Base-by-base conservation (phyloP, 2,888 invertebrate species). In the Drosophila austrosaltans region DNA sequence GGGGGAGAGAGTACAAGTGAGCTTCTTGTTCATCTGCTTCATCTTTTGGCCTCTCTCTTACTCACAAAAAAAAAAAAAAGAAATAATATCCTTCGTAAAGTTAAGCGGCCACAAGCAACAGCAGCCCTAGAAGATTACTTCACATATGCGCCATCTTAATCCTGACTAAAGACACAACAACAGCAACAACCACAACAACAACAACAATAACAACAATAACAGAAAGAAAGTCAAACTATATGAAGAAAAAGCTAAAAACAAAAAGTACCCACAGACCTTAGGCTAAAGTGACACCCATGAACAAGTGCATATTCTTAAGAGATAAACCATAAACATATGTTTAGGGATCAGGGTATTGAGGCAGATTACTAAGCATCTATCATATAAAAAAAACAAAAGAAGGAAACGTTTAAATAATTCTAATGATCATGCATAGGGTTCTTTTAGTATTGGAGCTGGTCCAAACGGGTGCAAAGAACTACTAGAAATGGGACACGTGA, bases 61-160 rank as follows among this genome's bases (percentile, higher is more conserved):
- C 48, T 25, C 48, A 25, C 22, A 48, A 36, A 36, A 36, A 28
- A 2, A 28, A 2, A 28, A 28, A 28, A 28, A 28, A 28, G 4
- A 28, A 28, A 28, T 44, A 44, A 48, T 48, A 48, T 48, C 48
- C 48, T 48, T 48, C 48, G 22, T 48, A 79, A 89, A 89, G 89
- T 83, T 83, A 83, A 88, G 81, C 89, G 84, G 77, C 87, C 78
- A 48, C 48, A 80, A 71, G 79, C 72, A 70, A 32, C 56, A 67
- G 56, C 32, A 42, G 44, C 42, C 36, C 20, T 40, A 12, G 44
- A 60, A 58, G 63, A 67, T 67, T 67, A 65, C 48, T 59, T 65
- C 69, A 30, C 61, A 71, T 36, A 76, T 59, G 66, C 53, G 36
- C 25, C 12, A 25, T 25, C 81, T 78, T 81, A 78, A 81, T 79